Conservation (phyloP, 2,888 invertebrate species). For the Camptogramma bilineatum region DNA sequence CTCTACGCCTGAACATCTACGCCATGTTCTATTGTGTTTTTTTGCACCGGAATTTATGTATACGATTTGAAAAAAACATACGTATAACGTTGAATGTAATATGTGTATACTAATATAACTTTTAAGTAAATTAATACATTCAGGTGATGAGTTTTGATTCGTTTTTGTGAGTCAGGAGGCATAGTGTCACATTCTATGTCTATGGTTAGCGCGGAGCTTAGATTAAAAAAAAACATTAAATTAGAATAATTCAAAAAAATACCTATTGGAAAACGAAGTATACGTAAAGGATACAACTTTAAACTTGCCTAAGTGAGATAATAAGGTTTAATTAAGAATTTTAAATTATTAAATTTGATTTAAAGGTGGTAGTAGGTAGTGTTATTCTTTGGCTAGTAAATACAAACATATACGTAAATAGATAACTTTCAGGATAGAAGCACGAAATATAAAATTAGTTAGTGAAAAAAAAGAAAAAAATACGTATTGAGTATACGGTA, state of each 20-base stretch:
- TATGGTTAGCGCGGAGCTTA: constrained; percentile 66
- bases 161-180: constrained; percentile 47
- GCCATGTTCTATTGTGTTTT: constrained; percentile 72
- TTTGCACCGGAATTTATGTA: constrained; percentile 84
- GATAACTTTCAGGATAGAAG: constrained; percentile 66
- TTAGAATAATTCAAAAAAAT: constrained; percentile 73
- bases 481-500: constrained; percentile 84
- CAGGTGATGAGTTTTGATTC: constrained; percentile 53
- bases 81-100: constrained; percentile 85
- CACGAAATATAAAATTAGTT: constrained; percentile 73
- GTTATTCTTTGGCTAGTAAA: constrained; percentile 80
- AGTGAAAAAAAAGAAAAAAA: constrained; percentile 72
- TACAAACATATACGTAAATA: constrained; percentile 76
- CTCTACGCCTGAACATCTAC: constrained; percentile 62
- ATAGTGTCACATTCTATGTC: constrained; percentile 16
- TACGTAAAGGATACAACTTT: constrained; percentile 85
- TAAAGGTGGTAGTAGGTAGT: constrained; percentile 80
- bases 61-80: constrained; percentile 81
- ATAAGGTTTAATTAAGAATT: constrained; percentile 81
- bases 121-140: constrained; percentile 71
- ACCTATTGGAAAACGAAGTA: constrained; percentile 84
- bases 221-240: constrained; percentile 61
- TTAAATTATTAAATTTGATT: constrained; percentile 84
- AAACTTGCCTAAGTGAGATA: constrained; percentile 85
- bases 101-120: constrained; percentile 83